phyloP scores from a whole-genome alignment of 2,113 vertebrate species.

The Egretta garzetta region DNA sequence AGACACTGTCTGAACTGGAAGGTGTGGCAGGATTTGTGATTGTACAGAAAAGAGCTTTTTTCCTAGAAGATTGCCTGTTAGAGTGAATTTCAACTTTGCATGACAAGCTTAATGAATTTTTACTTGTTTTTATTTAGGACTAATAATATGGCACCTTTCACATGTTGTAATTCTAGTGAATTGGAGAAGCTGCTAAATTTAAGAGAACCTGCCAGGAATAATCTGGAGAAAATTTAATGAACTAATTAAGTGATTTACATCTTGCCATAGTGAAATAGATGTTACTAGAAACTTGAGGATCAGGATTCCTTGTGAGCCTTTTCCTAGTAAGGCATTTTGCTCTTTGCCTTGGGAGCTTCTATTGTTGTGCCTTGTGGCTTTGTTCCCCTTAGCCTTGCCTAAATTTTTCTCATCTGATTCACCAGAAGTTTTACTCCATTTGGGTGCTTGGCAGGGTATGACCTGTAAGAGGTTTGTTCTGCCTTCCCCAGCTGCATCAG shows the following conservation, averaged over 20 bases:
- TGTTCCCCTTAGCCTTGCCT: background rate
- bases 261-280: background rate
- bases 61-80: background rate
- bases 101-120: background rate
- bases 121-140: background rate
- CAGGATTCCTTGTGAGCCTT: background rate
- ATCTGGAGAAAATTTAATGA: background rate
- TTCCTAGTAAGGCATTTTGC: conserved; percentile 8
- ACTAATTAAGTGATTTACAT: background rate
- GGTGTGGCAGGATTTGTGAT: background rate
- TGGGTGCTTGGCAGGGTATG: background rate
- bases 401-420: conserved; percentile 24
- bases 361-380: background rate
- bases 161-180: background rate
- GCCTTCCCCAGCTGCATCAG: background rate
- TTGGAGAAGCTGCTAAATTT: background rate
- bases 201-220: background rate
- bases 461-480: background rate
- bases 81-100: background rate
- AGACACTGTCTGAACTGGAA: background rate
- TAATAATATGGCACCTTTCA: background rate
- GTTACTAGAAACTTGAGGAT: background rate
- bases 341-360: background rate
- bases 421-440: background rate
- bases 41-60: background rate